Evolutionary conservation across 1,140 invertebrate genomes (phyloP), one percentile per base, ranked within the genome.

Genomic region (Paralvinella palmiformis): DNA sequence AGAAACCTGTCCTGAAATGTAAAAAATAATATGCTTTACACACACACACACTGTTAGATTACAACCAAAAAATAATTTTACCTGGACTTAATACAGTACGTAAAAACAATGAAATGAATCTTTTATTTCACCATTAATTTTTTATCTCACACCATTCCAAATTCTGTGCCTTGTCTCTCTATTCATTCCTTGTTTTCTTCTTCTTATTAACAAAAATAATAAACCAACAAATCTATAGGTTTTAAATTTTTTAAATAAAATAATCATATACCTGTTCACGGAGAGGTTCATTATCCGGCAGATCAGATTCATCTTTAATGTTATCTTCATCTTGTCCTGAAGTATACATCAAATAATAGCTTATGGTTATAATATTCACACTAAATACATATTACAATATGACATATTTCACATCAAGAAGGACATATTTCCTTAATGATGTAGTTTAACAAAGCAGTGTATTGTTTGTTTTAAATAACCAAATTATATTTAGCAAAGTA

Each of bases 1-100:
- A 98, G 81, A 79, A 98, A 98, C 70, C 95, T 84, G 79, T 98
- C 95, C 81, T 98, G 91, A 33, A 57, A 57, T 33, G 33, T 3
- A 33, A 5, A 13, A 57, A 53, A 22, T 22, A 53, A n/a, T 6
- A 48, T 4, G 20, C n/a, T 48, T 1, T 52, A 52, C 31, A 10
- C 10, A 27, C 17, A n/a, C 24, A 52, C 31, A 52, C 31, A 52
- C 13, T 10, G 13, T 22, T n/a, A 17, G 50, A 13, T 53, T 53
- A 53, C 24, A 15, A 15, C 24, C 24, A n/a, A 17, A 17, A 24
- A 17, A 15, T 24, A 13, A 0, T 57, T 57, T 27, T 17, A 52
- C 31, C 31, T 13, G 24, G 24, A 6, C 27, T 22, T 48, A 48
- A 17, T 48, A 48, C 0, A 22, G 27, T 22, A 48, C 45, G 27